A percentile compares a stretch with the other conserved stretches of the same genome.
These are phyloP conservation scores for Triplophysa rosa DNA, from an alignment of 2,113 vertebrate genomes.

Conservation along the genomic window DNA sequence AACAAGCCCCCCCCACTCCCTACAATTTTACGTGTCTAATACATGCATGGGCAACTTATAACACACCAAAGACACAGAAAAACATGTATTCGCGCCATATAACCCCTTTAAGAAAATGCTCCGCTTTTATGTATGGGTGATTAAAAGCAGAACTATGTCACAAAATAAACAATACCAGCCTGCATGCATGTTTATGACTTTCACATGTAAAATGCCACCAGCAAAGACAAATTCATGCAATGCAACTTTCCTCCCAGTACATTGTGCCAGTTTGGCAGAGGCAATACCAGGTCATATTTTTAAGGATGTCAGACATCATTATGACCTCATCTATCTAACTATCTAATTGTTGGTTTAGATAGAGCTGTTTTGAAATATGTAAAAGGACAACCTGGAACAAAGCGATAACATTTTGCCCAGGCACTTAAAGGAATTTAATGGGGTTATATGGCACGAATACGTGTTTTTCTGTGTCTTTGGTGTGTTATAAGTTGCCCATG, in stretches of 20 bases:
- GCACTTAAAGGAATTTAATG: background rate
- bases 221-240: slow-evolving; percentile 33
- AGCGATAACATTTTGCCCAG: background rate
- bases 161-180: background rate
- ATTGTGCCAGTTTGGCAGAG: background rate
- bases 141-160: background rate
- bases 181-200: background rate
- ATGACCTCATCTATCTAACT: background rate
- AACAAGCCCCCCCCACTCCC: too few relatives aligned
- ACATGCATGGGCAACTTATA: too few relatives aligned
- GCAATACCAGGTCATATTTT: slow-evolving; percentile 17
- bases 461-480: too few relatives aligned
- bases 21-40: too few relatives aligned
- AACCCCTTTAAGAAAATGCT: too few relatives aligned
- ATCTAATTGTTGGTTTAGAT: background rate
- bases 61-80: too few relatives aligned
- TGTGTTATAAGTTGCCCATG: too few relatives aligned
- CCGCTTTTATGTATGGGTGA: too few relatives aligned
- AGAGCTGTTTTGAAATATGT: background rate
- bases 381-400: background rate
- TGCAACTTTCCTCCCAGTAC: slow-evolving; percentile 33
- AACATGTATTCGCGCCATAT: too few relatives aligned
- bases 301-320: slow-evolving; percentile 2
- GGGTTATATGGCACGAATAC: too few relatives aligned
- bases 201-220: slow-evolving; percentile 2